Evolutionary conservation across 2,113 vertebrate species (phyloP).

Genomic region (Mobula birostris): DNA sequence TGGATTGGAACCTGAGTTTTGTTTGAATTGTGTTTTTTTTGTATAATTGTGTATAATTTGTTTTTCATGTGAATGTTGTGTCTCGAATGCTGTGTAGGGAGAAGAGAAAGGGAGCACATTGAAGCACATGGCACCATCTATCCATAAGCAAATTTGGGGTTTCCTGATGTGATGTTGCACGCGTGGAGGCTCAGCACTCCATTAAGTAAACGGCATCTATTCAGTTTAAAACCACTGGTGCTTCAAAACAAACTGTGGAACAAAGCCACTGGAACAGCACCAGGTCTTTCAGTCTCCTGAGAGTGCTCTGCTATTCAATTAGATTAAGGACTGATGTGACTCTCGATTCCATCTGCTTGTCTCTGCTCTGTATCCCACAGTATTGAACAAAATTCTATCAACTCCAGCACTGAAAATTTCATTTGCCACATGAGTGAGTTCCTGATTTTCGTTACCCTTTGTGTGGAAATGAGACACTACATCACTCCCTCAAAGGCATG

Average conservation of each 20-base stretch:
- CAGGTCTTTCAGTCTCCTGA: not conserved
- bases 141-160: too few species aligned
- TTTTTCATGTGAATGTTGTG: too few species aligned
- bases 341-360: not conserved
- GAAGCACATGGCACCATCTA: too few species aligned
- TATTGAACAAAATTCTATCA: not conserved
- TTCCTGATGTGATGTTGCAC: too few species aligned
- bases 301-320: not conserved
- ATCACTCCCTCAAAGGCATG: not conserved
- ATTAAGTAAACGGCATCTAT: too few species aligned
- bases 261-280: not conserved
- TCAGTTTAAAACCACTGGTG: too few species aligned
- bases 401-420: not conserved
- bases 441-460: not conserved
- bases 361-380: not conserved
- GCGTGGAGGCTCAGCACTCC: too few species aligned
- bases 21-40: too few species aligned
- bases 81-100: too few species aligned
- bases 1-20: too few species aligned
- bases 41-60: too few species aligned
- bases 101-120: too few species aligned
- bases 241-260: not conserved
- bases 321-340: not conserved
- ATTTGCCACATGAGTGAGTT: not conserved
- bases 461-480: not conserved